Evolutionary conservation across 2,888 invertebrate species (phyloP).

Genomic region (Ferrisia virgata): DNA sequence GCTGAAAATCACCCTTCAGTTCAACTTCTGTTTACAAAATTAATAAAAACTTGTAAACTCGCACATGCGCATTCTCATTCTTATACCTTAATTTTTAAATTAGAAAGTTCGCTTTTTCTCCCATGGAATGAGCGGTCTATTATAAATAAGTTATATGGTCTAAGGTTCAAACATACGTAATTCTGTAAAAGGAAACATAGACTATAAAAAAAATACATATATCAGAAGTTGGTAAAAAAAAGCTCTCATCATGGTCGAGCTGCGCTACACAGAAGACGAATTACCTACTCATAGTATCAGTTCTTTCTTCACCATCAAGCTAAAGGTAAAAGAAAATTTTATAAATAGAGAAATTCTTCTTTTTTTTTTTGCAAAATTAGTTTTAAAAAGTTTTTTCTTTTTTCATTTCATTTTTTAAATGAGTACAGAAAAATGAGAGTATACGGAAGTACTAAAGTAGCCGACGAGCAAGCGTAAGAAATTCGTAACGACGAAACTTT

Average conservation of each 20-base stretch:
- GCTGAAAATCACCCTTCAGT: no score
- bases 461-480: not conserved
- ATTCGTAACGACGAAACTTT: not conserved
- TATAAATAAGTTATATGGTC: no score
- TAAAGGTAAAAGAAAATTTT: not conserved
- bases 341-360: not conserved
- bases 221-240: not conserved
- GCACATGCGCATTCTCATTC: no score
- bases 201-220: no score
- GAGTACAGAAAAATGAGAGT: not conserved
- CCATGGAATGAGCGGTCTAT: no score
- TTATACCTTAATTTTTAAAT: no score
- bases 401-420: no score
- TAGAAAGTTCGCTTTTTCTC: no score
- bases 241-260: not conserved
- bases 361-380: not conserved
- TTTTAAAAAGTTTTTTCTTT: not conserved
- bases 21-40: no score
- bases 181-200: no score
- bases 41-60: no score
- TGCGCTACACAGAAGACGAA: not conserved
- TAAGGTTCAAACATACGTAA: no score
- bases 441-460: not conserved
- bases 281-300: not conserved
- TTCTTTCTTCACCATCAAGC: not conserved